Evolutionary conservation across 2,888 invertebrate genomes (phyloP).

Genomic region (Drosophila diplacantha): DNA sequence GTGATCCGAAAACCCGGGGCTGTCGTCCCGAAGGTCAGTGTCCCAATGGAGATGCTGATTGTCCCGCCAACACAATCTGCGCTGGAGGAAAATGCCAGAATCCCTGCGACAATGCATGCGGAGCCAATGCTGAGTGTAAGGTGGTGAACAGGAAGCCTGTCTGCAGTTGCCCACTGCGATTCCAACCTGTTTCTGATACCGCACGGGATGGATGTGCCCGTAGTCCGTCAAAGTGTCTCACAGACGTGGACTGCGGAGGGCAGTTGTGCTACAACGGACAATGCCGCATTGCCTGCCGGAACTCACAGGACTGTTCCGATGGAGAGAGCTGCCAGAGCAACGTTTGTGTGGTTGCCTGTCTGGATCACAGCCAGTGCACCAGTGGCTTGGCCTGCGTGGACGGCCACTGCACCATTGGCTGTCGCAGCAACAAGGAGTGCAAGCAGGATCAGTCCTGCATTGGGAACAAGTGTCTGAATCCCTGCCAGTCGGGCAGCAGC

Average conservation of each 20-base stretch:
- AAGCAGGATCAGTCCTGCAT: slow-evolving; percentile 87
- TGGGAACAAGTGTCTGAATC: slow-evolving; percentile 90
- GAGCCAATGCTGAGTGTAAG: slow-evolving; percentile 88
- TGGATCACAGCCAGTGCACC: slow-evolving; percentile 88
- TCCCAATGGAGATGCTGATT: slow-evolving; percentile 84
- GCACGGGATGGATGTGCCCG: slow-evolving; percentile 86
- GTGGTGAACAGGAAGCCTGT: slow-evolving; percentile 86
- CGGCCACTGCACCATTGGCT: slow-evolving; percentile 89
- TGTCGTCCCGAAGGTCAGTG: slow-evolving; percentile 89
- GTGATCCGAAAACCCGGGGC: slow-evolving; percentile 86
- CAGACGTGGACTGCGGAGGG: slow-evolving; percentile 87
- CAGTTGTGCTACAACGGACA: slow-evolving; percentile 89
- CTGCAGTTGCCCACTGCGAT: slow-evolving; percentile 88
- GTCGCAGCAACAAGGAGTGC: slow-evolving; percentile 90
- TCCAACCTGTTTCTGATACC: slow-evolving; percentile 83
- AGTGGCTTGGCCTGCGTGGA: slow-evolving; percentile 87
- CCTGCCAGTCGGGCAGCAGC: slow-evolving; percentile 85
- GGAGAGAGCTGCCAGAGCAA: slow-evolving; percentile 89
- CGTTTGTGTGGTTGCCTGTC: slow-evolving; percentile 88
- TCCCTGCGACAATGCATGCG: slow-evolving; percentile 90
- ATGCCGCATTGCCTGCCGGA: slow-evolving; percentile 89
- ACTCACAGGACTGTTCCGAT: slow-evolving; percentile 86
- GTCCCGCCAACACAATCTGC: slow-evolving; percentile 86
- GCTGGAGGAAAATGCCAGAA: slow-evolving; percentile 85
- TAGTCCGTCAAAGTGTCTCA: slow-evolving; percentile 82